Evolutionary conservation across 2,888 invertebrate species (phyloP), one percentile per base, ranked within the genome.

Genomic region (Drosophila mimetica): DNA sequence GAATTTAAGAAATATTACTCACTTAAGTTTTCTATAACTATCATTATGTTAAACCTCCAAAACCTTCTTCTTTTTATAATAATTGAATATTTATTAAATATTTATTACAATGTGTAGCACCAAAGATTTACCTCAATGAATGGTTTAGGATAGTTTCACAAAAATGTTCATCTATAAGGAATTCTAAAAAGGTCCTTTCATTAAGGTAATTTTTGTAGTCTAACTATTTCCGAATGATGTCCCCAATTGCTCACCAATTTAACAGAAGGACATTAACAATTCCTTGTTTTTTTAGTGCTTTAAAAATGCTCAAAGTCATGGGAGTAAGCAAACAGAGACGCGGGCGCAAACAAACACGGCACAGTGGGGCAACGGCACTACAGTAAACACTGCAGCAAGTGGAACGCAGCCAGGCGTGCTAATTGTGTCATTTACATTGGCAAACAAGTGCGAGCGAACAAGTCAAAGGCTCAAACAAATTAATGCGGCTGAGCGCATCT

Each of bases 221-320:
- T n/a, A n/a, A n/a, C n/a, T 7, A 8, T 16, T 16, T 7, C 8
- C 11, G 8, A 22, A 14, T 11, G 6, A 20, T 20, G 39, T 0
- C 11, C 39, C n/a, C 22, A 14, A 5, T 3, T 4, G 14, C 22
- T 9, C 9, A 46, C n/a, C 54, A 25, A 25, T 54, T 51, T 46
- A 44, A 41, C 51, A 48, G 59, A 52, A 47, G 52, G 57, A 53
- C 77, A 82, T 77, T 79, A 75, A 66, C 75, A 53, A 77, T 48
- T 69, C 47, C 9, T 30, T 53, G 25, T 11, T 71, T 55, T 63
- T 75, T 58, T 36, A 72, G 60, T 54, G 57, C 50, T 47, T 54
- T 41, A 47, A 75, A 75, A 71, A 77, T 71, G 72, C 67, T 66
- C 42, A 66, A 67, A 59, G 61, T 39, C 25, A 34, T 22, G 16